Conservation (phyloP, 92 coral and sea anemone species). For the Bergia sp. region DNA sequence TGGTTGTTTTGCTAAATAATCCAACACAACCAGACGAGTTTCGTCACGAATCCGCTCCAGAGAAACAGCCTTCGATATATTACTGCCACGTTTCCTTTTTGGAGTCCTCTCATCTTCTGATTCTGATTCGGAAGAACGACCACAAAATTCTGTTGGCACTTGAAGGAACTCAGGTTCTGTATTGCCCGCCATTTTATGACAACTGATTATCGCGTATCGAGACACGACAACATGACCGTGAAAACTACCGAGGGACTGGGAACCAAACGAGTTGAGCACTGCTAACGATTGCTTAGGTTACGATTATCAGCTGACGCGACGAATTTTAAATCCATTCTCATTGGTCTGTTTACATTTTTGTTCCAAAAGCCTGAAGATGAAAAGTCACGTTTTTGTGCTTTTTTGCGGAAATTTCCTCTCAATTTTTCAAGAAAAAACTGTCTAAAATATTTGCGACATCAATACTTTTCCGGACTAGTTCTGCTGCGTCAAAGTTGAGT, state of each 20-base stretch:
- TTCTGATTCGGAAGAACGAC: conserved; percentile 43
- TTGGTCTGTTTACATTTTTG: too few relatives aligned
- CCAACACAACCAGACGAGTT: conserved; percentile 90
- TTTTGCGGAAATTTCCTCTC: too few relatives aligned
- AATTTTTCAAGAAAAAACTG: too few relatives aligned
- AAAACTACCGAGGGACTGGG: conserved; percentile 1
- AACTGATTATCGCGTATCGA: neutral
- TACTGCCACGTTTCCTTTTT: neutral
- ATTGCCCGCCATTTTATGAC: conserved; percentile 48
- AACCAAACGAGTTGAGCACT: neutral
- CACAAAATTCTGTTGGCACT: conserved; percentile 18
- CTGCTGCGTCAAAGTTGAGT: too few relatives aligned
- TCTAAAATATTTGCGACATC: too few relatives aligned
- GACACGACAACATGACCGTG: neutral
- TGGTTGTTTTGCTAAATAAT: conserved; percentile 81
- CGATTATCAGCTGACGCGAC: too few relatives aligned
- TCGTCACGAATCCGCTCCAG: conserved; percentile 90
- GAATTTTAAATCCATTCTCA: too few relatives aligned
- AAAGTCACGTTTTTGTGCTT: too few relatives aligned
- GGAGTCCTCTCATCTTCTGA: conserved; percentile 45
- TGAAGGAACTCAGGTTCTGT: conserved; percentile 36
- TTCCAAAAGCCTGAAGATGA: too few relatives aligned
- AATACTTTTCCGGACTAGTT: too few relatives aligned
- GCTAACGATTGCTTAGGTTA: too few relatives aligned
- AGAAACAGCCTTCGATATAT: conserved; percentile 59